These are phyloP conservation scores for Petrocephalus schoutedeni DNA, from an alignment of 2,797 vertebrate species.

Conservation along the genomic window DNA sequence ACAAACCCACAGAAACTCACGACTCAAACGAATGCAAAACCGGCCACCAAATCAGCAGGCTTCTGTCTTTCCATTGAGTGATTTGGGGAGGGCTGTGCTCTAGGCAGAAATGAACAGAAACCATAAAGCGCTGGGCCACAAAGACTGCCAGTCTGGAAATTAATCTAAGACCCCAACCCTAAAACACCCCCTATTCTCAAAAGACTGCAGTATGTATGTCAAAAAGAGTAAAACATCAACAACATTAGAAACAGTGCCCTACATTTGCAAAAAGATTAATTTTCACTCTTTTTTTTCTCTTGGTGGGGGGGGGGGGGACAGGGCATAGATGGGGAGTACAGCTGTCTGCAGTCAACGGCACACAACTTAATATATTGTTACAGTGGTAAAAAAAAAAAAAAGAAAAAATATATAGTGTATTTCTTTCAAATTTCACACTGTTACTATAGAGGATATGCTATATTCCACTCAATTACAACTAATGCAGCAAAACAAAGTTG, in stretches of 20 bases:
- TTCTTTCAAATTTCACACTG: slow-evolving; percentile 64
- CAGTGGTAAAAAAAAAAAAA: slow-evolving; percentile 76
- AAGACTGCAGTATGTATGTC: slow-evolving; percentile 50
- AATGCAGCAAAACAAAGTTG: slow-evolving; percentile 64
- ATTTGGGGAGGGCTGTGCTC: slow-evolving; percentile 36
- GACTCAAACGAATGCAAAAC: slow-evolving; percentile 44
- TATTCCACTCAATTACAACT: slow-evolving; percentile 74
- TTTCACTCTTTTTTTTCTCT: slow-evolving; percentile 46
- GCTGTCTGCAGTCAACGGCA: slow-evolving; percentile 65
- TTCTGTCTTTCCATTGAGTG: slow-evolving; percentile 47
- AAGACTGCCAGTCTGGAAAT: slow-evolving; percentile 29
- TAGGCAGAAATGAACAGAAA: slow-evolving; percentile 42
- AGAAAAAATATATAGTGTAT: slow-evolving; percentile 56
- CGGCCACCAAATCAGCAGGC: slow-evolving; percentile 54
- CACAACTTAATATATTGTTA: slow-evolving; percentile 75
- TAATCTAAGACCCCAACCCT: slow-evolving; percentile 49
- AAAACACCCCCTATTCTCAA: slow-evolving; percentile 42
- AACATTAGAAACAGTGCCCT: slow-evolving; percentile 65
- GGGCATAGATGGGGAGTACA: slow-evolving; percentile 40
- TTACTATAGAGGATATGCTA: slow-evolving; percentile 72
- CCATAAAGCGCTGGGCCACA: slow-evolving; percentile 49
- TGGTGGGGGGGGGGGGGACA: neutral
- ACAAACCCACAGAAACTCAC: slow-evolving; percentile 50
- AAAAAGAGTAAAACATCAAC: slow-evolving; percentile 63
- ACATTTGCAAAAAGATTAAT: slow-evolving; percentile 55